Conservation (phyloP, 2,888 invertebrate genomes). For the Brachylomia viminalis region DNA sequence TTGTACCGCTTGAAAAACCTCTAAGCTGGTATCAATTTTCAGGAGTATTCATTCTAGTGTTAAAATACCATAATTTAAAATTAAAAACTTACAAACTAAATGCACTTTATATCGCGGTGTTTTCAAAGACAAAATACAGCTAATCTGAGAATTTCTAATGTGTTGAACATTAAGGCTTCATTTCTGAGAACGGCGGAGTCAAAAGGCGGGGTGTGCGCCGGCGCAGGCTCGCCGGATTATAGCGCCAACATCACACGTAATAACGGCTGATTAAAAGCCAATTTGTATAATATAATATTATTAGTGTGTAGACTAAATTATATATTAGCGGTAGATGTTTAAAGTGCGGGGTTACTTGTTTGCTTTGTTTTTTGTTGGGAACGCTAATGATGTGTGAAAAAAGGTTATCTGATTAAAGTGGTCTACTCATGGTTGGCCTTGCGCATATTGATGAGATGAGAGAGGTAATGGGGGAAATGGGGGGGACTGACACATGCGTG, state of each 20-base stretch:
- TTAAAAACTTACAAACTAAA: too few relatives aligned
- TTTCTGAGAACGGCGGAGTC: slow-evolving; percentile 69
- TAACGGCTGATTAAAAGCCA: slow-evolving; percentile 69
- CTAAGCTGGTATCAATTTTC: neutral
- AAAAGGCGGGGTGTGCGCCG: slow-evolving; percentile 70
- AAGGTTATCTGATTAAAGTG: slow-evolving; percentile 29
- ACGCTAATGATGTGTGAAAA: slow-evolving; percentile 44
- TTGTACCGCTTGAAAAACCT: neutral
- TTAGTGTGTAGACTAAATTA: slow-evolving; percentile 61
- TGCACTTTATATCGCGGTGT: slow-evolving; percentile 24
- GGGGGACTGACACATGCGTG: too few relatives aligned
- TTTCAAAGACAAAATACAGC: slow-evolving; percentile 33
- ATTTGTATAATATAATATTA: slow-evolving; percentile 66
- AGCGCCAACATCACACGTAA: slow-evolving; percentile 66
- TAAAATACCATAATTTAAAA: neutral
- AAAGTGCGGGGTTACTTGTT: slow-evolving; percentile 35
- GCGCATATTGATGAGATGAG: neutral
- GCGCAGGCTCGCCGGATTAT: slow-evolving; percentile 62
- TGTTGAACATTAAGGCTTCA: slow-evolving; percentile 45
- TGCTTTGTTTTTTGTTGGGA: slow-evolving; percentile 43
- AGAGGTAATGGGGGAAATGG: too few relatives aligned
- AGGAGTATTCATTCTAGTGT: neutral
- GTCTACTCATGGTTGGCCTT: slow-evolving; percentile 8
- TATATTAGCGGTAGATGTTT: slow-evolving; percentile 38
- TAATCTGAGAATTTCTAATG: slow-evolving; percentile 52